Percentiles rank a stretch among this genome's conserved stretches.
These are phyloP conservation scores for Ctena decussata DNA, from an alignment of 2,888 invertebrate genomes.

Conservation along the genomic window DNA sequence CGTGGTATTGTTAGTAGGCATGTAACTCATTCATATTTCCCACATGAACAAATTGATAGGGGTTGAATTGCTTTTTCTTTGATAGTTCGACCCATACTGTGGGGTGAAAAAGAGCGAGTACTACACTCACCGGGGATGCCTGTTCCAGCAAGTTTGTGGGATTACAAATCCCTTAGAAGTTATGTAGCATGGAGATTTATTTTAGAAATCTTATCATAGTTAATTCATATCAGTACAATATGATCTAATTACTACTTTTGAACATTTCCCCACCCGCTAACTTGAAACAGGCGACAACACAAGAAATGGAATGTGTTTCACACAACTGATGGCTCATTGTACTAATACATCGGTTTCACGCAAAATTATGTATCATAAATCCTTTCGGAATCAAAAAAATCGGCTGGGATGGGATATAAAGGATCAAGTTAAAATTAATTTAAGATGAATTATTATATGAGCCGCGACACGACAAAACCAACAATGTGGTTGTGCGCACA, in stretches of 20 bases:
- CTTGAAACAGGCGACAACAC: constrained; percentile 42
- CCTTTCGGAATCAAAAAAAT: not conserved
- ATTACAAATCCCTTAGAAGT: not conserved
- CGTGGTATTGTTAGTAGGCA: too few species aligned
- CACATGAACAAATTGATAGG: constrained; percentile 8
- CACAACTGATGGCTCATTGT: not conserved
- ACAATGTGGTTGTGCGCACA: too few species aligned
- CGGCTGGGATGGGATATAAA: not conserved
- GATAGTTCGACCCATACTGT: not conserved
- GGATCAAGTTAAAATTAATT: not conserved
- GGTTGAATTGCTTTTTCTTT: not conserved
- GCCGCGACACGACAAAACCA: too few species aligned
- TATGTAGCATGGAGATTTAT: not conserved
- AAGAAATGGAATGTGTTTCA: constrained; percentile 35
- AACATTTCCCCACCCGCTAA: constrained; percentile 57
- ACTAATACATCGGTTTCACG: not conserved
- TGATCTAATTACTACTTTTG: constrained; percentile 62
- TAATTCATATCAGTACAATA: constrained; percentile 48
- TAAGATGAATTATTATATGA: not conserved
- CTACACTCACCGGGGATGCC: not conserved
- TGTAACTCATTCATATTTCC: not conserved
- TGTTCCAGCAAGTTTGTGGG: not conserved
- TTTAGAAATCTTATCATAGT: constrained; percentile 32
- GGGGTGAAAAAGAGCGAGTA: not conserved
- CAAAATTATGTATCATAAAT: not conserved